Evolutionary conservation across 2,797 vertebrate genomes (phyloP).

Genomic region (Morus bassanus): DNA sequence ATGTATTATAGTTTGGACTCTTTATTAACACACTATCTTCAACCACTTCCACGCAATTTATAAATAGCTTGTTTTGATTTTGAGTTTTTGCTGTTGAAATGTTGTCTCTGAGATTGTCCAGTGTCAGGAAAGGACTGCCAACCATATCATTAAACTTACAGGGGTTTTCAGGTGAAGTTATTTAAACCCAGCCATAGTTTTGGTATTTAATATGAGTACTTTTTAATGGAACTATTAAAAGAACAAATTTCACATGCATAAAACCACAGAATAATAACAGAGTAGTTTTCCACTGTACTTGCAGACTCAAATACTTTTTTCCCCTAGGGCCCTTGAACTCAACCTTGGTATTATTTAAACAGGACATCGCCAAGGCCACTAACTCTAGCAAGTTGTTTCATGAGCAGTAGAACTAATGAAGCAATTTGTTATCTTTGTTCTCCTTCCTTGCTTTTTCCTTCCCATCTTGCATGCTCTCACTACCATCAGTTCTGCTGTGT

Average conservation of each 20-base stretch:
- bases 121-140: background rate
- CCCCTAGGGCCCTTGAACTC: background rate
- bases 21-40: background rate
- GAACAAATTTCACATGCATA: slow-evolving; percentile 30
- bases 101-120: background rate
- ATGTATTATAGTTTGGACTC: background rate
- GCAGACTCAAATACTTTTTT: slow-evolving; percentile 31
- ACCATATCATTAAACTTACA: background rate
- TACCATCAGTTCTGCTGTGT: background rate
- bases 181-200: background rate
- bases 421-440: background rate
- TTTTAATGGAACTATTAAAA: slow-evolving; percentile 54
- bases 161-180: slow-evolving; percentile 33
- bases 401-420: background rate
- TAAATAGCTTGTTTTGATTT: background rate
- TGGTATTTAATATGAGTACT: slow-evolving; percentile 10
- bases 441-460: background rate
- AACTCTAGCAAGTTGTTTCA: background rate
- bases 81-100: background rate
- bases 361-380: slow-evolving; percentile 35
- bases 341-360: slow-evolving; percentile 49
- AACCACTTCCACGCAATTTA: background rate
- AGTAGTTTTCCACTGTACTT: slow-evolving; percentile 51
- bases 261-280: slow-evolving; percentile 48
- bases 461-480: background rate